Evolutionary conservation across 1,140 invertebrate genomes (phyloP), one percentile per base, ranked within the genome.

Genomic region (Temnothorax curvispinosus): DNA sequence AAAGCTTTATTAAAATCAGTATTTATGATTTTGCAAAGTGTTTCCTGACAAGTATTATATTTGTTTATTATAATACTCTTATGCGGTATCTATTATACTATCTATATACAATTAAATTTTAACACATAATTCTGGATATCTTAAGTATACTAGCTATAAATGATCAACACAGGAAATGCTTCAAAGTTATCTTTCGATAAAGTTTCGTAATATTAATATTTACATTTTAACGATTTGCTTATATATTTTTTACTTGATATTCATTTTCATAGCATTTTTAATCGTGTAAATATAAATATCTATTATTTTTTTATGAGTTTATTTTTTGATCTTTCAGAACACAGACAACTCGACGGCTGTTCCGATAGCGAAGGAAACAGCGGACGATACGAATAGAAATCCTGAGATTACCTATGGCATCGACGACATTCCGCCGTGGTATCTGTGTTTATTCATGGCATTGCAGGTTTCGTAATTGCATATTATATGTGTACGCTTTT

Each of bases 391-490:
- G 6, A 84, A 93, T 52, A 95, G 95, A 86, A 96, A 92, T 69
- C 89, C 95, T 2, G 95, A 96, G 47, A 96, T 97, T 11, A 96
- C 97, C 0, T 98, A 98, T 93, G 97, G 96, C 32, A 97, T 99
- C 35, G 97, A 98, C 71, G 98, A 98, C 91, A 94, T 96, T 44
- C 98, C 98, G 13, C 97, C 98, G 0, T 98, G 97, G 97, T 98
- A 98, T 93, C 95, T 98, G 0, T 97, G 97, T 87, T 96, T 98
- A 72, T 97, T 98, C 88, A 97, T 98, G 95, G 98, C 98, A 52
- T 95, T 98, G 60, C 98, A 98, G 96, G 98, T 98, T 95, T 89
- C 88, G 65, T 77, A 85, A 67, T 54, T 50, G 38, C 60, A 56
- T 21, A 32, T n/a, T 50, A 21, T 15, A 32, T 6, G 27, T 6